A percentile compares a stretch with the other conserved stretches of the same genome.
These are phyloP conservation scores for Gasterosteus nipponicus DNA, from an alignment of 2,113 vertebrate species.

Conservation along the genomic window DNA sequence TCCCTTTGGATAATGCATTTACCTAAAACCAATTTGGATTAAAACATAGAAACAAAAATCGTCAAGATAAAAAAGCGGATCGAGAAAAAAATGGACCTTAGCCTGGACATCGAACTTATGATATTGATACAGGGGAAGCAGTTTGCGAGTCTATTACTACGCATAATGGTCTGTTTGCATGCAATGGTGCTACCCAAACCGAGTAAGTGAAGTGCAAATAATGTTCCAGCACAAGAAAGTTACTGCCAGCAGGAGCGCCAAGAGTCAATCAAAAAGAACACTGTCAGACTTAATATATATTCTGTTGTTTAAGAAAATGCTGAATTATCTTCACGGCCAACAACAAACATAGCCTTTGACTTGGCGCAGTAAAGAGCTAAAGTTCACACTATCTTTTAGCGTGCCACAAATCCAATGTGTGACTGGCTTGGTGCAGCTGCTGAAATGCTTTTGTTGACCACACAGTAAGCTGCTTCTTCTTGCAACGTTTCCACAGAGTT, in stretches of 20 bases:
- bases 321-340: constrained; percentile 4
- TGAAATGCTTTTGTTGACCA: constrained; percentile 66
- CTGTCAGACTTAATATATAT: not conserved
- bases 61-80: not conserved
- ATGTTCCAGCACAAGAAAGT: not conserved
- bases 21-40: not conserved
- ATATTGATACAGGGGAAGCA: not conserved
- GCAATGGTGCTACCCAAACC: not conserved
- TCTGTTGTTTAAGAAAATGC: not conserved
- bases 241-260: not conserved
- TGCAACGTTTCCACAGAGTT: constrained; percentile 44
- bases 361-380: constrained; percentile 21
- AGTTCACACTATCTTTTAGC: constrained; percentile 62
- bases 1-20: not conserved
- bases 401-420: constrained; percentile 53
- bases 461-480: constrained; percentile 59
- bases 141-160: not conserved
- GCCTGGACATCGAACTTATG: not conserved
- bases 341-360: constrained; percentile 49
- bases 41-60: not conserved
- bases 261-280: not conserved
- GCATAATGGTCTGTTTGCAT: not conserved
- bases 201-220: not conserved
- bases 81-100: not conserved
- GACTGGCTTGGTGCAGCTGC: constrained; percentile 44